Evolutionary conservation across 2,797 vertebrate genomes (phyloP).

Genomic region (Liparis tanakae): DNA sequence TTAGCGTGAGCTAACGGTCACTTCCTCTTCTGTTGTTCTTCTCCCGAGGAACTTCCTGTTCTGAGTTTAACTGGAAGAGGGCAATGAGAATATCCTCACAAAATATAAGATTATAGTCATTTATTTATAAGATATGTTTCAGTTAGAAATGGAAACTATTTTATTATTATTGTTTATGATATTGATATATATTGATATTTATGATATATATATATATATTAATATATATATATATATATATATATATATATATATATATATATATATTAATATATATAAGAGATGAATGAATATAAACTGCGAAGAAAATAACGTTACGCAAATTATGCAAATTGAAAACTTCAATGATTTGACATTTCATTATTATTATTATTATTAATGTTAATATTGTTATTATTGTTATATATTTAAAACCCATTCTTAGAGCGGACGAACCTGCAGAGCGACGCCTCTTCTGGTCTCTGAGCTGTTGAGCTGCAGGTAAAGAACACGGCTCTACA

Average conservation of each 20-base stretch:
- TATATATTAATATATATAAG: neutral
- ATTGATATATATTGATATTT: no score
- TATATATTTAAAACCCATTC: neutral
- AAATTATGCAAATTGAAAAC: neutral
- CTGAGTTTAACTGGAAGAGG: neutral
- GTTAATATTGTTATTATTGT: no score
- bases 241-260: no score
- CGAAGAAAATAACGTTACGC: neutral
- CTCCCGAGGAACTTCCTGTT: neutral
- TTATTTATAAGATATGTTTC: no score
- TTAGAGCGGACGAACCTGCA: conserved; percentile 28
- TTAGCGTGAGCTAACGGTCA: neutral
- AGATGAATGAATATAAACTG: neutral
- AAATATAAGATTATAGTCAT: no score
- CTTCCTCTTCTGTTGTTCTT: neutral
- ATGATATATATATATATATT: no score
- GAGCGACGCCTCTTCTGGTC: conserved; percentile 13
- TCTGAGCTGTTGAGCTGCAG: neutral
- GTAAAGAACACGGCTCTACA: rapidly evolving
- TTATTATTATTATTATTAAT: no score
- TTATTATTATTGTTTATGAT: no score
- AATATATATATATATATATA: no score
- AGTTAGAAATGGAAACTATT: neutral
- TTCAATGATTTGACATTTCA: no score
- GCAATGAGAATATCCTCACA: neutral